phyloP scores from a whole-genome alignment of 2,888 invertebrate species.

The Melieria picta region DNA sequence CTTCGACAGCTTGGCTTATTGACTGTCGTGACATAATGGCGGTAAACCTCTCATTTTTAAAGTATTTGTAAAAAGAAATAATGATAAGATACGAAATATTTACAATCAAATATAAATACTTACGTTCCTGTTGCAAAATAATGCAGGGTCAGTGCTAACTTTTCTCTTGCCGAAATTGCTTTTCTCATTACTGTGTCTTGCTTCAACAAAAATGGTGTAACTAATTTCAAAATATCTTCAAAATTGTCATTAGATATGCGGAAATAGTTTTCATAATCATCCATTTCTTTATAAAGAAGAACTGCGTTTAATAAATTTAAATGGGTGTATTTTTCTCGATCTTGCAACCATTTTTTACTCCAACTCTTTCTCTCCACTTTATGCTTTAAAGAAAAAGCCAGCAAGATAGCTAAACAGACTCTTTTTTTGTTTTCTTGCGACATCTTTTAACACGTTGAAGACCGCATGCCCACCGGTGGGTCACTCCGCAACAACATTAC shows the following conservation, averaged over 20 bases:
- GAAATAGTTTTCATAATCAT: conserved; percentile 30
- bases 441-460: not conserved
- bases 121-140: conserved; percentile 23
- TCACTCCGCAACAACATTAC: no score
- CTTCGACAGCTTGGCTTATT: conserved; percentile 25
- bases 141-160: conserved; percentile 17
- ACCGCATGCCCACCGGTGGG: no score
- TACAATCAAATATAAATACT: conserved; percentile 1
- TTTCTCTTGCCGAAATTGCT: conserved; percentile 29
- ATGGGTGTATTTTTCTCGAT: conserved; percentile 25
- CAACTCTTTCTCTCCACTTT: not conserved
- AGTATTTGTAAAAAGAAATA: conserved; percentile 22
- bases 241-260: conserved; percentile 23
- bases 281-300: conserved; percentile 30
- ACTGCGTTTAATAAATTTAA: conserved; percentile 24
- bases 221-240: conserved; percentile 22
- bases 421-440: conserved; percentile 1
- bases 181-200: conserved; percentile 21
- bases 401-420: not conserved
- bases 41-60: conserved; percentile 22
- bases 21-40: conserved; percentile 26
- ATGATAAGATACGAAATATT: conserved; percentile 17
- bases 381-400: conserved; percentile 7
- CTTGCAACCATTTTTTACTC: conserved; percentile 26
- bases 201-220: conserved; percentile 27